Conservation (phyloP, 2,113 vertebrate species). For the Gymnobelideus leadbeateri region DNA sequence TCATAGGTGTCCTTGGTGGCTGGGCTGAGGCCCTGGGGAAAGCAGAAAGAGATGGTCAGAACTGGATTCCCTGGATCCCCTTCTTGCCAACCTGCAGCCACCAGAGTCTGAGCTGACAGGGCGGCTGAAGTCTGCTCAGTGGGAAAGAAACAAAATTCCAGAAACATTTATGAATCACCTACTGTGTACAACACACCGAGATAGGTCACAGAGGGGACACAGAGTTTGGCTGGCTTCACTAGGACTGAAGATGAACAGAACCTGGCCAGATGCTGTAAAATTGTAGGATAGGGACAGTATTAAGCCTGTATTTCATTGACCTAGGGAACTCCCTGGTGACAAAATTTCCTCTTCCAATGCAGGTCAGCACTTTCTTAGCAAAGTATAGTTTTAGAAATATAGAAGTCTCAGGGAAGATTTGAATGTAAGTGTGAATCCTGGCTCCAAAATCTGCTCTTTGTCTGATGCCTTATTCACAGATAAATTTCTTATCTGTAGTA, state of each 20-base stretch:
- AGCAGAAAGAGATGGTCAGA: conserved; percentile 39
- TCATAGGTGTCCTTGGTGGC: conserved; percentile 94
- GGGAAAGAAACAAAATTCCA: background rate
- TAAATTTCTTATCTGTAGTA: background rate
- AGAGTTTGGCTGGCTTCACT: background rate
- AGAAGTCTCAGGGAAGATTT: background rate
- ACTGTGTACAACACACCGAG: background rate
- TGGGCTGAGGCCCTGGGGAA: conserved; percentile 88
- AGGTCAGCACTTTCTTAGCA: background rate
- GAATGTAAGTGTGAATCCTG: background rate
- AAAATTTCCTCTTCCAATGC: background rate
- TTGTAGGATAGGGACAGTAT: no score
- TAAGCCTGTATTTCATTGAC: no score
- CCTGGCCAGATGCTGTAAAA: no score
- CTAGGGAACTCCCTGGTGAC: background rate
- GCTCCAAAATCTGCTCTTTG: no score
- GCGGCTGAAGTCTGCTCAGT: background rate
- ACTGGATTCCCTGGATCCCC: fast-evolving
- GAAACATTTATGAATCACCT: background rate
- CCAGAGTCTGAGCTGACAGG: no score
- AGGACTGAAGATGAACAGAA: background rate
- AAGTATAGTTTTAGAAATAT: background rate
- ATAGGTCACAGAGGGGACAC: background rate
- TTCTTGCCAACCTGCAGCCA: fast-evolving
- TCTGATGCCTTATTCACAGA: background rate